phyloP scores from a whole-genome alignment of 2,888 invertebrate species.

The Ashinkailepas kermadecensis region DNA sequence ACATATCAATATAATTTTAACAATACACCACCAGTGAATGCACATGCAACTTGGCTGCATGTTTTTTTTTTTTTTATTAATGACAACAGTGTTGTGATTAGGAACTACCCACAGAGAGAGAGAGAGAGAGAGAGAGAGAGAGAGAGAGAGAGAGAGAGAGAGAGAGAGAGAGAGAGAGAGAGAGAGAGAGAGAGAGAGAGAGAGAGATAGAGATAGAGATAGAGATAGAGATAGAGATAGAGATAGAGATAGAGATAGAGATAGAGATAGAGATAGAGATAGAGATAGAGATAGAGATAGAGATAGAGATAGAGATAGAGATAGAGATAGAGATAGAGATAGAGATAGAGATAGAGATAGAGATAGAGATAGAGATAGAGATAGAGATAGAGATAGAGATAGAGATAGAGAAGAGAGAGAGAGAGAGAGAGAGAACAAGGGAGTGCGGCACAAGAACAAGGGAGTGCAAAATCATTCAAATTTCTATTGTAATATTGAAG shows the following conservation, averaged over 20 bases:
- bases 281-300: background rate
- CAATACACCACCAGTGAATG: too few relatives aligned
- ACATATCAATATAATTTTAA: too few relatives aligned
- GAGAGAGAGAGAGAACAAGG: too few relatives aligned
- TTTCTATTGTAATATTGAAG: too few relatives aligned
- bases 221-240: conserved; percentile 1
- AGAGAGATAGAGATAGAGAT: conserved; percentile 3
- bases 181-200: conserved; percentile 9
- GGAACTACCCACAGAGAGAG: too few relatives aligned
- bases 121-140: conserved; percentile 3
- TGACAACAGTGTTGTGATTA: too few relatives aligned
- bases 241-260: conserved; percentile 6
- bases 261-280: conserved; percentile 12
- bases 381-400: background rate
- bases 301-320: conserved; percentile 17
- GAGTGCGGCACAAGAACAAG: too few relatives aligned
- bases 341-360: conserved; percentile 16
- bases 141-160: conserved; percentile 12
- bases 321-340: conserved; percentile 11
- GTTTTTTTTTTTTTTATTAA: too few relatives aligned
- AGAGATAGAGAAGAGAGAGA: background rate
- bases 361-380: background rate
- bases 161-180: background rate
- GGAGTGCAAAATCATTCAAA: too few relatives aligned
- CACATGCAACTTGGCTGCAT: too few relatives aligned